Percentiles rank a stretch among this genome's conserved stretches.
Evolutionary conservation across 1,140 invertebrate species (phyloP).

Genomic region (Pinna nobilis): DNA sequence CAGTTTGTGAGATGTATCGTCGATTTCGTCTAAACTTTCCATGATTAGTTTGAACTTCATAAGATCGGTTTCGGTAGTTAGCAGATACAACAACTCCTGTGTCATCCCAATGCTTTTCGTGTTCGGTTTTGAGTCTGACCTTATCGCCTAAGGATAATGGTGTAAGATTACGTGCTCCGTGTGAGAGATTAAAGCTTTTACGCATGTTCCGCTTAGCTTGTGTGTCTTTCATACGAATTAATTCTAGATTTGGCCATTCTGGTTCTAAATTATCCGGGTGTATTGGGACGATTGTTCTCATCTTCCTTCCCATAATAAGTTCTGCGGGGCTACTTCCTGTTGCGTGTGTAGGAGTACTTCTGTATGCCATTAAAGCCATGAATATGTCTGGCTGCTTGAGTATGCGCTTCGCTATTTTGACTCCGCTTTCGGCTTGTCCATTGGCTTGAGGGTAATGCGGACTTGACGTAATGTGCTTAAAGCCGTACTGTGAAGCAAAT

Average conservation of each 20-base stretch:
- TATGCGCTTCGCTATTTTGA: constrained; percentile 29
- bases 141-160: background rate
- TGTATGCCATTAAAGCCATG: constrained; percentile 26
- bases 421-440: constrained; percentile 30
- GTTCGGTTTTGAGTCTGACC: background rate
- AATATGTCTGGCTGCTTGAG: constrained; percentile 18
- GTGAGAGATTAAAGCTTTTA: background rate
- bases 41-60: too few relatives aligned
- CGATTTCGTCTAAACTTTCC: too few relatives aligned
- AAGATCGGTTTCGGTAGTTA: too few relatives aligned
- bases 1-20: too few relatives aligned
- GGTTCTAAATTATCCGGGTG: background rate
- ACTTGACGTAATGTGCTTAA: constrained; percentile 57
- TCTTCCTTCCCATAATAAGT: constrained; percentile 27
- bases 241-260: constrained; percentile 14
- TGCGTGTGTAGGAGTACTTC: constrained; percentile 4
- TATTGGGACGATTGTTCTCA: background rate
- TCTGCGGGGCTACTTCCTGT: constrained; percentile 29
- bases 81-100: constrained; percentile 20
- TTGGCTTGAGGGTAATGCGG: constrained; percentile 54
- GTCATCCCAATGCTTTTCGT: constrained; percentile 2
- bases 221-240: background rate
- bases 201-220: background rate
- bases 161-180: background rate
- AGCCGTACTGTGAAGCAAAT: constrained; percentile 61